Conservation (phyloP, 2,113 vertebrate species). For the Rana temporaria region DNA sequence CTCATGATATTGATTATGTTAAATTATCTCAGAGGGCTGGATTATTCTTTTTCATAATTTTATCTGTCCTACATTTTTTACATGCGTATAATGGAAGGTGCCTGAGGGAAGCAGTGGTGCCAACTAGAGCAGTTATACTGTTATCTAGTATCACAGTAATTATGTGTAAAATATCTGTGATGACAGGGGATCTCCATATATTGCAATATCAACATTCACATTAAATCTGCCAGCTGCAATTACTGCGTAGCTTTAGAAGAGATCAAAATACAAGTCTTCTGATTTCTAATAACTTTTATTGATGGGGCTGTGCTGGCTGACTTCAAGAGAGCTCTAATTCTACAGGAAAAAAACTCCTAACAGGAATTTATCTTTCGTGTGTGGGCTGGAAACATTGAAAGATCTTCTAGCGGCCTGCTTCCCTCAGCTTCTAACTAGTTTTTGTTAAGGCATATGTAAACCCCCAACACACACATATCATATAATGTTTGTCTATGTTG, state of each 20-base stretch:
- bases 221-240: not conserved
- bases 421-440: no score
- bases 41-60: slow-evolving; percentile 23
- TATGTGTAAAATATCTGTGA: slow-evolving; percentile 21
- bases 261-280: no score
- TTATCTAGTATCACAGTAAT: slow-evolving; percentile 19
- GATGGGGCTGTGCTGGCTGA: no score
- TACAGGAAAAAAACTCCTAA: no score
- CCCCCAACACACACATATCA: no score
- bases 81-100: slow-evolving; percentile 19
- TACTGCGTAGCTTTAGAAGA: not conserved
- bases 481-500: no score
- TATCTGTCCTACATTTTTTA: slow-evolving; percentile 38
- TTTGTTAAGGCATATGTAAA: no score
- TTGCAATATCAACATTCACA: not conserved
- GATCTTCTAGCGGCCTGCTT: no score
- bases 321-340: no score
- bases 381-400: no score
- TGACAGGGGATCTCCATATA: slow-evolving; percentile 1
- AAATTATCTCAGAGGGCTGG: slow-evolving; percentile 15
- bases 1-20: slow-evolving; percentile 38
- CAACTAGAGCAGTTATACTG: slow-evolving; percentile 8
- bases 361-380: no score
- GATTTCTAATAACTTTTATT: no score
- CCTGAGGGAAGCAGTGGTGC: slow-evolving; percentile 5